These are phyloP conservation scores for Coboldia fuscipes DNA, from an alignment of 1,140 invertebrate genomes.

Conservation along the genomic window DNA sequence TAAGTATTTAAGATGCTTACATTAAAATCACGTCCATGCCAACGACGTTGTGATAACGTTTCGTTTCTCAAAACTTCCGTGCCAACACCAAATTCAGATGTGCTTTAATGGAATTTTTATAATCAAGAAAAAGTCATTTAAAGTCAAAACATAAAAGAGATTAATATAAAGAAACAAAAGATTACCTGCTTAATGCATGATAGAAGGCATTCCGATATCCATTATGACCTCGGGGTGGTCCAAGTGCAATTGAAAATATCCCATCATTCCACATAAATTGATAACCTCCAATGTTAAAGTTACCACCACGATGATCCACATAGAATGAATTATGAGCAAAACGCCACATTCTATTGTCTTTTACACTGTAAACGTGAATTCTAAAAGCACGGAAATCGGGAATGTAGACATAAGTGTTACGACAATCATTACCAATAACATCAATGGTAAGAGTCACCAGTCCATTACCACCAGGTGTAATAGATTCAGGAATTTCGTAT, in stretches of 20 bases:
- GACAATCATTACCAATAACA: conserved; percentile 28
- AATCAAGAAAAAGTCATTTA: too few species aligned
- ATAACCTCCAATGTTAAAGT: conserved; percentile 34
- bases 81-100: conserved; percentile 23
- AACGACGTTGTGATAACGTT: conserved; percentile 22
- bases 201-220: conserved; percentile 33
- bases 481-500: not conserved
- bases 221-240: conserved; percentile 21
- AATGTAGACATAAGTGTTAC: conserved; percentile 38
- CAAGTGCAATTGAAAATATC: conserved; percentile 35
- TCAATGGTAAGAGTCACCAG: conserved; percentile 37
- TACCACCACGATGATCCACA: conserved; percentile 36
- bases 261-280: conserved; percentile 43
- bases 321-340: conserved; percentile 40
- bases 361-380: conserved; percentile 31
- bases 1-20: too few species aligned
- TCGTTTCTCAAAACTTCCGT: conserved; percentile 27
- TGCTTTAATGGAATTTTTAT: not conserved
- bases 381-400: conserved; percentile 37
- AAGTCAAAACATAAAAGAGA: not conserved
- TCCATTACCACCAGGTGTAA: conserved; percentile 9
- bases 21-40: conserved; percentile 22
- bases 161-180: not conserved
- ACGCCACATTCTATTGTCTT: conserved; percentile 34
- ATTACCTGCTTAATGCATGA: conserved; percentile 32